phyloP scores from a whole-genome alignment of 2,797 vertebrate species.

The Zenarchopterus dispar region DNA sequence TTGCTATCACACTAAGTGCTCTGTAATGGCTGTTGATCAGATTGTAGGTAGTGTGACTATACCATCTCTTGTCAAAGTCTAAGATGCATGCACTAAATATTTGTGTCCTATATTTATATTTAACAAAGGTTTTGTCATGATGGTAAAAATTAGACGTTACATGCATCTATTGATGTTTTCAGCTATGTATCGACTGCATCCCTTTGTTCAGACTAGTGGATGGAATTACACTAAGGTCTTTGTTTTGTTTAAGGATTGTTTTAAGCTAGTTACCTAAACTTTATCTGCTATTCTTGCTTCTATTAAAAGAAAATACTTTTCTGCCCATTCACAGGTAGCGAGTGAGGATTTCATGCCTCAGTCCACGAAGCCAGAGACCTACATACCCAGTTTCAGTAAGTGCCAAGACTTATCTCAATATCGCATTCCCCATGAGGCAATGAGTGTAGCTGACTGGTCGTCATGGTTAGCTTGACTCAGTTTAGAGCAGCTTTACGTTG shows the following conservation, averaged over 20 bases:
- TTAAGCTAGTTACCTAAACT: slow-evolving; percentile 37
- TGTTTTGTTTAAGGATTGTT: slow-evolving; percentile 44
- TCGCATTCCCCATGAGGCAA: slow-evolving; percentile 8
- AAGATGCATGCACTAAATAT: background rate
- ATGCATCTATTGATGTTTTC: background rate
- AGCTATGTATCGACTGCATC: slow-evolving; percentile 32
- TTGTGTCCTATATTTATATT: background rate
- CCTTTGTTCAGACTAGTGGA: slow-evolving; percentile 56
- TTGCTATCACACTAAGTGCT: slow-evolving; percentile 51
- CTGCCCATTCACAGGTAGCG: slow-evolving; percentile 52
- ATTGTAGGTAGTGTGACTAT: slow-evolving; percentile 11
- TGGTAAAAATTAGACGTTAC: slow-evolving; percentile 9
- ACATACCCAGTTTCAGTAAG: slow-evolving; percentile 81
- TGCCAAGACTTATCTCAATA: slow-evolving; percentile 10
- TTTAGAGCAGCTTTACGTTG: slow-evolving; percentile 68
- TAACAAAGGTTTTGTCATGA: slow-evolving; percentile 1
- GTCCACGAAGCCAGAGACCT: slow-evolving; percentile 68
- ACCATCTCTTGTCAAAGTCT: background rate
- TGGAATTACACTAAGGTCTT: slow-evolving; percentile 58
- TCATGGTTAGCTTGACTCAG: slow-evolving; percentile 41
- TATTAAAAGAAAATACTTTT: slow-evolving; percentile 34
- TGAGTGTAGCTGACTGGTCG: slow-evolving; percentile 16
- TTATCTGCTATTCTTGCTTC: slow-evolving; percentile 29
- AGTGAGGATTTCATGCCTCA: slow-evolving; percentile 77
- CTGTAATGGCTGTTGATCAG: slow-evolving; percentile 40